Conservation (phyloP, 2,797 vertebrate genomes). For the Peromyscus attwateri region DNA sequence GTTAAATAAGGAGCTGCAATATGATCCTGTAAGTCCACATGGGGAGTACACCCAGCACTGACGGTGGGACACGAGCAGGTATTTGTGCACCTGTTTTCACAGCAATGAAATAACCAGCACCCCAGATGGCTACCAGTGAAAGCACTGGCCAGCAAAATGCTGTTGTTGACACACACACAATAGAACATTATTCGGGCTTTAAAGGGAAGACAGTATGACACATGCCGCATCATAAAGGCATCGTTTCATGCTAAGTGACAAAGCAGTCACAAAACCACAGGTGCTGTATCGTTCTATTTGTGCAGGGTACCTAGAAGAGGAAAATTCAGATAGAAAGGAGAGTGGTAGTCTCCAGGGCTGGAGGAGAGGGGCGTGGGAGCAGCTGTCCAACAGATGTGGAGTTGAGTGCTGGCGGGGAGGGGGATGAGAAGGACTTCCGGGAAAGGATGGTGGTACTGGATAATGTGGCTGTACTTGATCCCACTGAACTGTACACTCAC, state of each 20-base stretch:
- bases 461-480: background rate
- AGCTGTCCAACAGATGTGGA: background rate
- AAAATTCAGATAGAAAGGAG: background rate
- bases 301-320: background rate
- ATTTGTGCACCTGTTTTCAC: background rate
- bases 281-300: background rate
- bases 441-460: background rate
- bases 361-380: background rate
- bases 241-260: background rate
- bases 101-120: background rate
- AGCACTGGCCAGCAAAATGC: background rate
- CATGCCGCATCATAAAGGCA: background rate
- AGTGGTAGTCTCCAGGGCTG: background rate
- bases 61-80: background rate
- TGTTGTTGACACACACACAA: background rate
- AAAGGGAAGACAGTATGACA: conserved; percentile 21
- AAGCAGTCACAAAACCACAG: background rate
- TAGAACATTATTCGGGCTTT: background rate
- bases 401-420: background rate
- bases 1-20: background rate
- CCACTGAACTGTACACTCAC: background rate
- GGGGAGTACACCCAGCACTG: background rate
- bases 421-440: background rate
- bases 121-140: background rate
- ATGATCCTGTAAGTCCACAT: background rate